Conservation (phyloP, 2,113 vertebrate species). For the Ranitomeya variabilis region DNA sequence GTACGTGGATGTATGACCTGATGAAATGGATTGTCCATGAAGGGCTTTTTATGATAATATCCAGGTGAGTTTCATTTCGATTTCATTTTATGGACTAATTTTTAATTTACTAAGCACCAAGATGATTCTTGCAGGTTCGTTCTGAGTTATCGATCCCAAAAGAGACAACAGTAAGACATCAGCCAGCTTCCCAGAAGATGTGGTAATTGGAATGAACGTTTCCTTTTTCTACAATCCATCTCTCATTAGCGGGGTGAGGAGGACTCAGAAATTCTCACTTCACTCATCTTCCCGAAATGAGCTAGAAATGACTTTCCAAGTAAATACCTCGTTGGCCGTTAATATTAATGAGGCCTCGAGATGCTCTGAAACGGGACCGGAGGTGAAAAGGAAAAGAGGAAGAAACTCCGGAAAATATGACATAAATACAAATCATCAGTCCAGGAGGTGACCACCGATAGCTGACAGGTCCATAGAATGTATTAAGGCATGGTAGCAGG, state of each 20-base stretch:
- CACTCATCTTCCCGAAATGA: conserved; percentile 13
- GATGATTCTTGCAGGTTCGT: background rate
- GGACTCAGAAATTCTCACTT: conserved; percentile 29
- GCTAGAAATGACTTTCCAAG: background rate
- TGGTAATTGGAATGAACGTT: conserved; percentile 4
- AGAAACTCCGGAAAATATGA: background rate
- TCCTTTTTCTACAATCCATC: background rate
- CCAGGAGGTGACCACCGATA: too few species aligned
- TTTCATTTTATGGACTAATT: background rate
- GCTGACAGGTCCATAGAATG: too few species aligned
- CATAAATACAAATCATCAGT: background rate
- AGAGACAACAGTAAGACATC: background rate
- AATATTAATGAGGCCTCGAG: background rate
- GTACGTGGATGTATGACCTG: background rate
- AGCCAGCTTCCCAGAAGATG: background rate
- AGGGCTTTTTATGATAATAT: background rate
- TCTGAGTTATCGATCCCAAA: conserved; percentile 8
- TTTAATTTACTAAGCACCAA: background rate
- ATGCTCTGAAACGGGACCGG: background rate
- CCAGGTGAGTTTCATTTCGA: background rate
- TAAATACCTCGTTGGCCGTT: background rate
- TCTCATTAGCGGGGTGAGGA: background rate
- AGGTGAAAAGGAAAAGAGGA: background rate
- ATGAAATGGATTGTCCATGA: background rate
- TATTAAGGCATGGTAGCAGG: too few species aligned